A percentile compares a stretch with the other conserved stretches of the same genome.
These are phyloP conservation scores for Ornithorhynchus anatinus DNA, from an alignment of 2,113 vertebrate genomes.

Conservation along the genomic window DNA sequence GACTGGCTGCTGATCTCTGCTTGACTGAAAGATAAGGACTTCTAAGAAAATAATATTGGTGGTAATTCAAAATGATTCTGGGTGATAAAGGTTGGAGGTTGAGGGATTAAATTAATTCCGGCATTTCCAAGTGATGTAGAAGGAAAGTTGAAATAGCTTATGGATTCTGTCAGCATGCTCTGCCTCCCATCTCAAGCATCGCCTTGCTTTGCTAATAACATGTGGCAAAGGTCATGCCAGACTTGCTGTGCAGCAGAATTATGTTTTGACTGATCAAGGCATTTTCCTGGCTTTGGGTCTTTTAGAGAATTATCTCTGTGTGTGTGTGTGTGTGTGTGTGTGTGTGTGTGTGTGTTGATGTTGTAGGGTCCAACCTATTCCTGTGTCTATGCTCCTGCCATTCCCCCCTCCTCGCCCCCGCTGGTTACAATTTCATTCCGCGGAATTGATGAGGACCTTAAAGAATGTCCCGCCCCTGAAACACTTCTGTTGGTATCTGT, in stretches of 20 bases:
- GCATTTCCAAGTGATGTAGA: slow-evolving; percentile 42
- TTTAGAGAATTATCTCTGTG: slow-evolving; percentile 39
- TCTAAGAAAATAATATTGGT: slow-evolving; percentile 1
- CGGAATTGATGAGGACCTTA: too few relatives aligned
- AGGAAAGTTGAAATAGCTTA: slow-evolving; percentile 43
- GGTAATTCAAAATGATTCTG: slow-evolving; percentile 1
- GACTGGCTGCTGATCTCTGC: background rate
- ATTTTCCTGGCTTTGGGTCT: slow-evolving; percentile 47
- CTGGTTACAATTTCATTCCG: too few relatives aligned
- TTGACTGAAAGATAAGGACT: slow-evolving; percentile 18
- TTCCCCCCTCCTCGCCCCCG: too few relatives aligned
- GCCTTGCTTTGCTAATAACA: slow-evolving; percentile 55
- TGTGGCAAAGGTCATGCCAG: slow-evolving; percentile 46
- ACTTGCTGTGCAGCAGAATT: slow-evolving; percentile 54
- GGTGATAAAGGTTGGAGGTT: background rate
- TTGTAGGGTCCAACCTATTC: too few relatives aligned
- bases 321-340: too few relatives aligned
- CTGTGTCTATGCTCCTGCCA: too few relatives aligned
- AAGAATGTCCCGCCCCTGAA: too few relatives aligned
- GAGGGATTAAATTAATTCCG: slow-evolving; percentile 27
- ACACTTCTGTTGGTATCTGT: too few relatives aligned
- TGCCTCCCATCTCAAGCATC: slow-evolving; percentile 26
- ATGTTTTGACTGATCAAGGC: slow-evolving; percentile 55
- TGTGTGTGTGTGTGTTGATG: too few relatives aligned
- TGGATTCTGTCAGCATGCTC: slow-evolving; percentile 50